phyloP scores from a whole-genome alignment of 2,797 vertebrate species.

The Zalophus californianus region DNA sequence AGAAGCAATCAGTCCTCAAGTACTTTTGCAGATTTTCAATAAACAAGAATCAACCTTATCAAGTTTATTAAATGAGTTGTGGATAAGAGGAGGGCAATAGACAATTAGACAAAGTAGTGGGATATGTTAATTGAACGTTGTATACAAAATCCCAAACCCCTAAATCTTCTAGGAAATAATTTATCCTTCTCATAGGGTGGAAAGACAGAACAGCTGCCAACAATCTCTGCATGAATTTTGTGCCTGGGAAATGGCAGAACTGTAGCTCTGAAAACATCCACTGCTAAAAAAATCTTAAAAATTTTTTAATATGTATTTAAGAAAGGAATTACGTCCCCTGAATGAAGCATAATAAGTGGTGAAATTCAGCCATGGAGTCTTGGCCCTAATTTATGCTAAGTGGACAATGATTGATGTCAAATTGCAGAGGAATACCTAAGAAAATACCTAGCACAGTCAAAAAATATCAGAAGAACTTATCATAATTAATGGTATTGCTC shows the following conservation, averaged over 20 bases:
- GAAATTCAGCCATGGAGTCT: constrained; percentile 29
- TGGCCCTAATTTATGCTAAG: constrained; percentile 75
- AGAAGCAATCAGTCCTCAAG: not conserved
- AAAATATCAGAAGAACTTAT: constrained; percentile 72
- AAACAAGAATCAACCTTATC: not conserved
- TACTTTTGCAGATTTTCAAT: not conserved
- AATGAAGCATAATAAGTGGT: constrained; percentile 1
- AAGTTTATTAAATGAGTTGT: not conserved
- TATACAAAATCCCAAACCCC: not conserved
- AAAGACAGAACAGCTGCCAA: not conserved
- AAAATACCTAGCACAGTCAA: constrained; percentile 45
- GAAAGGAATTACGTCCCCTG: constrained; percentile 45
- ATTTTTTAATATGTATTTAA: constrained; percentile 59
- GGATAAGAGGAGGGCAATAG: not conserved
- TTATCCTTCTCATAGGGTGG: not conserved
- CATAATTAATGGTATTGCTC: constrained; percentile 75
- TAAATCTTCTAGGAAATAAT: not conserved
- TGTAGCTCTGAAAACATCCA: not conserved
- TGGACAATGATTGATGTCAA: constrained; percentile 77
- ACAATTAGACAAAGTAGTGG: not conserved
- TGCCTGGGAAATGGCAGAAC: not conserved
- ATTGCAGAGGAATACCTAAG: constrained; percentile 50
- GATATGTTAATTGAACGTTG: not conserved
- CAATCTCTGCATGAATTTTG: not conserved
- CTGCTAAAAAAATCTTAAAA: constrained; percentile 33